A percentile compares a stretch with the other conserved stretches of the same genome.
These are phyloP conservation scores for Phasianus colchicus DNA, from an alignment of 2,113 vertebrate genomes.

Conservation along the genomic window DNA sequence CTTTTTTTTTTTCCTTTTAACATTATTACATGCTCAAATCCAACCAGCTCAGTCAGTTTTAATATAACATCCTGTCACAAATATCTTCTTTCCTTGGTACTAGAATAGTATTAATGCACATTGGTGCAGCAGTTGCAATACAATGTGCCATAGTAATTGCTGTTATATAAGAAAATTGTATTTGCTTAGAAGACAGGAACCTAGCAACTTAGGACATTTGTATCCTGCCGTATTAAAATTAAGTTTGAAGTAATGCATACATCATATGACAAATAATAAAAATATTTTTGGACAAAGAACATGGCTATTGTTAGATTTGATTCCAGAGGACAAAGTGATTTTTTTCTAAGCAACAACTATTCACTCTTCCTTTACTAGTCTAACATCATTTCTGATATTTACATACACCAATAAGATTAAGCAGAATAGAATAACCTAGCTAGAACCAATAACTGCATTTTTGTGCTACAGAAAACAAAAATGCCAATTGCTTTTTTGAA, in stretches of 20 bases:
- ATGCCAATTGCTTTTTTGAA: conserved; percentile 10
- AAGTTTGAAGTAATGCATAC: neutral
- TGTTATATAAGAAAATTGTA: neutral
- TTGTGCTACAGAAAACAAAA: neutral
- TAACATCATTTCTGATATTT: neutral
- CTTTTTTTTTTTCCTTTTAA: neutral
- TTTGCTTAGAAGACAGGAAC: neutral
- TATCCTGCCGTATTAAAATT: neutral
- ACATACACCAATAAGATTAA: neutral
- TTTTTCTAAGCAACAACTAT: neutral
- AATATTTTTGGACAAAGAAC: neutral
- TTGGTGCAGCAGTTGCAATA: neutral
- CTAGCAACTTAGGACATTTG: neutral
- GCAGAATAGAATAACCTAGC: neutral
- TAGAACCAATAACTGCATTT: conserved; percentile 3
- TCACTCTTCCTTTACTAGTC: neutral
- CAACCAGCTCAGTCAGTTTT: conserved; percentile 58
- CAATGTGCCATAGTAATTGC: neutral
- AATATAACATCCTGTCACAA: neutral
- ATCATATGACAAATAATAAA: neutral
- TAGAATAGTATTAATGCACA: neutral
- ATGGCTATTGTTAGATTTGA: neutral
- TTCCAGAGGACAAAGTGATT: neutral
- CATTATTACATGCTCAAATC: conserved; percentile 8
- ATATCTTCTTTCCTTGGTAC: neutral